phyloP scores from a whole-genome alignment of 2,113 vertebrate genomes.

The Callorhinus ursinus region DNA sequence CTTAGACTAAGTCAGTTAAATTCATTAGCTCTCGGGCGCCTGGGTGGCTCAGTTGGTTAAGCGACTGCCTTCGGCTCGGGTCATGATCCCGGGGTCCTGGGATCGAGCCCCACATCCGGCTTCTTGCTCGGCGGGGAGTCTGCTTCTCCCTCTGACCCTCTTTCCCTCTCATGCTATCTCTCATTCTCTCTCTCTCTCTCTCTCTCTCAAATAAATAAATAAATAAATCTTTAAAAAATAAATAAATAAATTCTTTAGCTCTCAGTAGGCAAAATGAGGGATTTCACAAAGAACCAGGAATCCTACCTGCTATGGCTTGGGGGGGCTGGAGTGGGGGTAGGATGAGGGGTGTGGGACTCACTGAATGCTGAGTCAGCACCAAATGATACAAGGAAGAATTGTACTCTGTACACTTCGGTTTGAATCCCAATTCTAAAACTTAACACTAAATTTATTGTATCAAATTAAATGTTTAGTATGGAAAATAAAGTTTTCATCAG shows the following conservation, averaged over 20 bases:
- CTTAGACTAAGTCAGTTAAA: neutral
- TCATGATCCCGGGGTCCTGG: too few species aligned
- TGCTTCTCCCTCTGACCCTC: too few species aligned
- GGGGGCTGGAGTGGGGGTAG: too few species aligned
- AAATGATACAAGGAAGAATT: neutral
- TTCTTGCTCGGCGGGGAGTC: too few species aligned
- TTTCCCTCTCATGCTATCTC: too few species aligned
- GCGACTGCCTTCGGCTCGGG: too few species aligned
- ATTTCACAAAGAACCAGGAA: neutral
- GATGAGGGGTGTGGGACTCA: neutral
- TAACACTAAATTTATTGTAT: neutral
- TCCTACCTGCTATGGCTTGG: neutral
- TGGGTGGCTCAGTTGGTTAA: too few species aligned
- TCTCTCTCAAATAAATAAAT: too few species aligned
- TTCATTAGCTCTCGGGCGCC: neutral
- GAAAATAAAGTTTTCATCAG: neutral
- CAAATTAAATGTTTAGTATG: neutral
- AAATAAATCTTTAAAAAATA: too few species aligned
- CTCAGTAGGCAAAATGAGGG: neutral
- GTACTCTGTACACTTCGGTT: neutral
- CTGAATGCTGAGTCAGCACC: neutral
- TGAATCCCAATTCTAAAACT: conserved; percentile 28
- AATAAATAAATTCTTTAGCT: neutral
- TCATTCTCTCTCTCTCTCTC: too few species aligned
- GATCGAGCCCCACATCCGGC: too few species aligned